A percentile compares a stretch with the other conserved stretches of the same genome.
These are phyloP conservation scores for Etia nguti DNA, from an alignment of 2,113 vertebrate genomes.

Conservation along the genomic window DNA sequence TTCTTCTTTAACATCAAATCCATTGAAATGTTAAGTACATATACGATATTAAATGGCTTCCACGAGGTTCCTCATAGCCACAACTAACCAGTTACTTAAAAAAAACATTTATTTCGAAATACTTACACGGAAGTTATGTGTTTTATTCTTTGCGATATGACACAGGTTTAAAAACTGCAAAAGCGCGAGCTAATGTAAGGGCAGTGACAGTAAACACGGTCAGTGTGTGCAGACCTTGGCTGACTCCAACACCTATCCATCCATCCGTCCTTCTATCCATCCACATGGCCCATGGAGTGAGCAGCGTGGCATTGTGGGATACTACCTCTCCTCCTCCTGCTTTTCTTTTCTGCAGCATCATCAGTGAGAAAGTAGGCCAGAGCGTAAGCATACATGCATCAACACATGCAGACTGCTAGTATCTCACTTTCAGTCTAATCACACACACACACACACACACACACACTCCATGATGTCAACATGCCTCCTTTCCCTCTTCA, in stretches of 20 bases:
- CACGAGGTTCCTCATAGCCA: neutral
- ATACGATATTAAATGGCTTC: neutral
- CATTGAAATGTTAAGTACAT: neutral
- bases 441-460: neutral
- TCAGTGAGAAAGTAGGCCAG: slow-evolving; percentile 64
- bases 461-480: neutral
- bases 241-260: neutral
- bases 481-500: neutral
- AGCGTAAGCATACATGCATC: slow-evolving; percentile 22
- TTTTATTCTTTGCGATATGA: neutral
- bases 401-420: neutral
- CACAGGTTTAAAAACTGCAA: neutral
- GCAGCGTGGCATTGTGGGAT: slow-evolving; percentile 56
- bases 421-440: neutral
- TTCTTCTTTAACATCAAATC: neutral
- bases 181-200: slow-evolving; percentile 3
- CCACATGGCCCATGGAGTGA: neutral
- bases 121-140: neutral
- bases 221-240: neutral
- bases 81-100: neutral
- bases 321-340: slow-evolving; percentile 42
- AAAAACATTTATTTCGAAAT: neutral
- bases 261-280: neutral
- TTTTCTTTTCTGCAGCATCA: slow-evolving; percentile 58
- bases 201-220: neutral